Percentiles rank a stretch among this genome's conserved stretches.
Conservation (phyloP, 1,140 invertebrate species). For the Pogonomyrmex barbatus region DNA sequence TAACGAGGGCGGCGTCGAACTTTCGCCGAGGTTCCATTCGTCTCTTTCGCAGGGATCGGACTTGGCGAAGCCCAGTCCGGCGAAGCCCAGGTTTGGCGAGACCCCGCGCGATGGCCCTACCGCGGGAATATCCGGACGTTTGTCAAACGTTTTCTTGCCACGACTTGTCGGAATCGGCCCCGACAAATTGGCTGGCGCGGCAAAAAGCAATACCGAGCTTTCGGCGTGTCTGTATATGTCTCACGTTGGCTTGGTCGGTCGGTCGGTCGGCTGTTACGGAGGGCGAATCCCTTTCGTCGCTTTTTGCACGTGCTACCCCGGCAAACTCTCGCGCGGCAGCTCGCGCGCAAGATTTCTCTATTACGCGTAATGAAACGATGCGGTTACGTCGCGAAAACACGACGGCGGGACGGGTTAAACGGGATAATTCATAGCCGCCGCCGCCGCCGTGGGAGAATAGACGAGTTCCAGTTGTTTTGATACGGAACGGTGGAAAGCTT, state of each 20-base stretch:
- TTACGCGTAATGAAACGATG: slow-evolving; percentile 64
- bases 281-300: slow-evolving; percentile 55
- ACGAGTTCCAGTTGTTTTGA: slow-evolving; percentile 58
- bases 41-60: slow-evolving; percentile 44
- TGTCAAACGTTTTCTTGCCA: slow-evolving; percentile 74
- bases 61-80: neutral
- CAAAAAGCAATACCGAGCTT: slow-evolving; percentile 69
- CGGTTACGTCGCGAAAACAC: slow-evolving; percentile 55
- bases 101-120: slow-evolving; percentile 8
- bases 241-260: neutral
- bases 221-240: slow-evolving; percentile 58
- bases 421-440: slow-evolving; percentile 56
- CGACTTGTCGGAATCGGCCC: slow-evolving; percentile 72
- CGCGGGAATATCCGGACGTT: slow-evolving; percentile 69
- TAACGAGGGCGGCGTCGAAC: slow-evolving; percentile 51
- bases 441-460: slow-evolving; percentile 7
- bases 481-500: slow-evolving; percentile 49
- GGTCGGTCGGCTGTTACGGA: slow-evolving; percentile 38
- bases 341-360: slow-evolving; percentile 72
- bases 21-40: slow-evolving; percentile 57
- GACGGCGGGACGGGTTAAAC: slow-evolving; percentile 36
- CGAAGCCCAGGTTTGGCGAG: slow-evolving; percentile 10
- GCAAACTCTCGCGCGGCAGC: slow-evolving; percentile 49
- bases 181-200: slow-evolving; percentile 68
- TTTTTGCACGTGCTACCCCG: slow-evolving; percentile 54